A percentile compares a stretch with the other conserved stretches of the same genome.
Conservation (phyloP, 2,113 vertebrate genomes). For the Lagopus leucura region DNA sequence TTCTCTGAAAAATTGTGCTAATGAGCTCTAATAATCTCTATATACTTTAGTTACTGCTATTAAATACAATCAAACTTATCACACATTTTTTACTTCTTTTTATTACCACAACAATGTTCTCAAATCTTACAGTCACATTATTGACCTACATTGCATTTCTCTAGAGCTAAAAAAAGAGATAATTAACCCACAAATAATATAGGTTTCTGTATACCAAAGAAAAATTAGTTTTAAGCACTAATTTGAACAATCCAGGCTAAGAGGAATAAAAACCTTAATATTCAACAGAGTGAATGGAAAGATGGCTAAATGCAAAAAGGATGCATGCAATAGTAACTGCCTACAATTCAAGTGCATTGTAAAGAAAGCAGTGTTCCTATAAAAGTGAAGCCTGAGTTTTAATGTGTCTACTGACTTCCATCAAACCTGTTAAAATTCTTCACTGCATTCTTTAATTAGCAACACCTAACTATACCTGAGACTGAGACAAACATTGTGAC, state of each 20-base stretch:
- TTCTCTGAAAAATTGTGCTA: neutral
- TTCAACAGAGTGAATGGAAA: neutral
- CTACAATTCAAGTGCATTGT: neutral
- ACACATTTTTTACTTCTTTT: neutral
- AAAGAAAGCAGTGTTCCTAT: neutral
- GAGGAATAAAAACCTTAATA: neutral
- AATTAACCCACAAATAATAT: neutral
- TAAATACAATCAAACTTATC: neutral
- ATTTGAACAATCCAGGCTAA: neutral
- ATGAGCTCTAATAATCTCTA: neutral
- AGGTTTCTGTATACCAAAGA: neutral
- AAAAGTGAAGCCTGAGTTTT: neutral
- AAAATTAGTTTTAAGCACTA: neutral
- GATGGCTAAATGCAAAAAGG: neutral
- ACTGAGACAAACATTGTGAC: neutral
- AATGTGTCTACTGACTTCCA: neutral
- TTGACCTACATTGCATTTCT: neutral
- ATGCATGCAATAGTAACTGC: neutral
- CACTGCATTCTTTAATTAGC: neutral
- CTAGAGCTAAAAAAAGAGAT: neutral
- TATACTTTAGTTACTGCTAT: neutral
- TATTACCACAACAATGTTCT: neutral
- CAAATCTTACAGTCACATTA: neutral
- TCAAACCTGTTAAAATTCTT: neutral
- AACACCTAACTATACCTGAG: neutral